Conservation (phyloP, 2,797 vertebrate species). For the Toxotes lorentzi region DNA sequence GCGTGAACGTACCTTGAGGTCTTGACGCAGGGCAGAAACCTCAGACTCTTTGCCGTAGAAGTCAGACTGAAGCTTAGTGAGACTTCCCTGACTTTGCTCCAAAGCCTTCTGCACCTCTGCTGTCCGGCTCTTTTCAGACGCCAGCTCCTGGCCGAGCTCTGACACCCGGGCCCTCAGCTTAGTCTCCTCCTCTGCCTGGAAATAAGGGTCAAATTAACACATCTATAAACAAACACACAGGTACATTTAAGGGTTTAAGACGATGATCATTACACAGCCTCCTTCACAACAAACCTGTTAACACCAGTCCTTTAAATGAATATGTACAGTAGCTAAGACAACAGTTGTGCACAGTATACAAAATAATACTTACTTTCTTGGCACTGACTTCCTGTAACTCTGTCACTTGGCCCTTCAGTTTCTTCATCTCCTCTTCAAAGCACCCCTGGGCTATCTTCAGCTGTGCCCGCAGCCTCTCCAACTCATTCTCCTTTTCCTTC, state of each 20-base stretch:
- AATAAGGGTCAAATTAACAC: constrained; percentile 10
- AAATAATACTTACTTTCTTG: constrained; percentile 85
- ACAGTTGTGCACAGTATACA: not conserved
- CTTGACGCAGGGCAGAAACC: constrained; percentile 92
- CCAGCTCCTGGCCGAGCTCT: constrained; percentile 85
- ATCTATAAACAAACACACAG: not conserved
- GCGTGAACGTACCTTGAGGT: constrained; percentile 89
- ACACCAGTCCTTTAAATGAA: not conserved
- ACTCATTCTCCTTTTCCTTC: constrained; percentile 88
- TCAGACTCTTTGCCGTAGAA: constrained; percentile 96
- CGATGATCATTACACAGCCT: not conserved
- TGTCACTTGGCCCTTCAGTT: constrained; percentile 85
- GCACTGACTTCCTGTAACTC: constrained; percentile 85
- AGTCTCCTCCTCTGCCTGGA: constrained; percentile 89
- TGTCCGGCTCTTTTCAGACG: constrained; percentile 83
- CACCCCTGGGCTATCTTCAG: constrained; percentile 87
- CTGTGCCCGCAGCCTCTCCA: constrained; percentile 87
- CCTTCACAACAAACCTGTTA: not conserved
- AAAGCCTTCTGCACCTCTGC: constrained; percentile 85
- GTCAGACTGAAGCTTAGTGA: constrained; percentile 91
- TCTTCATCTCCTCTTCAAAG: constrained; percentile 88
- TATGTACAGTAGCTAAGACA: not conserved
- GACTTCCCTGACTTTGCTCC: constrained; percentile 84
- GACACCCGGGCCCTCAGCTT: constrained; percentile 87
- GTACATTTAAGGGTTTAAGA: not conserved